These are phyloP conservation scores for Zosterops hypoxanthus DNA, from an alignment of 2,113 vertebrate species.

Conservation along the genomic window DNA sequence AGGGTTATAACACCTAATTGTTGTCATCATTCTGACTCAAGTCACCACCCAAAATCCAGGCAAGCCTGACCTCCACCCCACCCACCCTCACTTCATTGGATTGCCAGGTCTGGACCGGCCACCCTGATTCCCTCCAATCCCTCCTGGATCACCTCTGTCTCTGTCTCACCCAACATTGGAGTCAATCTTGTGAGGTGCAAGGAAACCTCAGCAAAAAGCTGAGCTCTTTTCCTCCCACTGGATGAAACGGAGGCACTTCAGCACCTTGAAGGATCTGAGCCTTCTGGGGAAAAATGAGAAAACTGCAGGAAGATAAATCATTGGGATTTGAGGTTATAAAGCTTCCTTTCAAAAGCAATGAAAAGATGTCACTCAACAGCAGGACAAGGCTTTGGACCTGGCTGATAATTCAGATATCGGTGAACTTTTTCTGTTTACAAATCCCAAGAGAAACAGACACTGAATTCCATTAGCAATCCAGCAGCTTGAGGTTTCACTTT, in stretches of 20 bases:
- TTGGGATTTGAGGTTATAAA: slow-evolving; percentile 11
- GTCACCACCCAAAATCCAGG: not conserved
- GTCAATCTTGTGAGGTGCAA: not conserved
- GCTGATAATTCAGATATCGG: slow-evolving; percentile 24
- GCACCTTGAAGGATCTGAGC: not conserved
- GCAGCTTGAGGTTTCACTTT: not conserved
- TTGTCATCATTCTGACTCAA: not conserved
- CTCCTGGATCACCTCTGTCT: not conserved
- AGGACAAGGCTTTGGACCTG: slow-evolving; percentile 18
- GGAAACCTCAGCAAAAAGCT: not conserved
- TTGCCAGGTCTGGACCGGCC: too few relatives aligned
- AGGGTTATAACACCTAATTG: too few relatives aligned
- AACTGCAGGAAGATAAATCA: slow-evolving; percentile 25
- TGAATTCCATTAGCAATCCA: slow-evolving; percentile 47
- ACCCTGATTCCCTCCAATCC: not conserved
- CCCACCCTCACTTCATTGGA: not conserved
- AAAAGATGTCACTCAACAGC: slow-evolving; percentile 41
- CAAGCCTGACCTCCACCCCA: not conserved
- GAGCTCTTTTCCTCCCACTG: not conserved
- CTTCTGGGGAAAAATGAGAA: not conserved
- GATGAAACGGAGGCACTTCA: not conserved
- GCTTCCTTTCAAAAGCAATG: slow-evolving; percentile 23
- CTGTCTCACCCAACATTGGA: not conserved
- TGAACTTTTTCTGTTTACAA: slow-evolving; percentile 68
- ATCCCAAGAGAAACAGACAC: slow-evolving; percentile 41